Evolutionary conservation across 2,888 invertebrate genomes (phyloP), one percentile per base, ranked within the genome.

Genomic region (Melipona beecheii): DNA sequence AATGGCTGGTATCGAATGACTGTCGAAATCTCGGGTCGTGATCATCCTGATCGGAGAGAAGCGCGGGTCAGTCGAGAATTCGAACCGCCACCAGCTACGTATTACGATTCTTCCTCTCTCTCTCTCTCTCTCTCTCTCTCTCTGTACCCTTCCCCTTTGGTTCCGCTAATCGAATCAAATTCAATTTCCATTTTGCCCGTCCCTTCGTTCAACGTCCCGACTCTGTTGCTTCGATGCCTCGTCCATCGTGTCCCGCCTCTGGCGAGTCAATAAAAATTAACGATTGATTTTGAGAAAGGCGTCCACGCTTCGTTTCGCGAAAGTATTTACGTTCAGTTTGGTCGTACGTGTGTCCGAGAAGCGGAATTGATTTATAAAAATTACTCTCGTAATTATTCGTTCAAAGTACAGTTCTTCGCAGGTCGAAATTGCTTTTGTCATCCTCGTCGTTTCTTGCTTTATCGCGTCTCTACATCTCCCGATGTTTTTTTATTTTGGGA

Each of bases 151-250:
- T 1, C 31, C 19, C 88, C 85, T 87, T 77, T 71, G 74, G 78
- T 88, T 75, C 72, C 75, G 62, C 86, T 92, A 92, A 93, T 92
- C 79, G 87, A 92, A 92, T 92, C 79, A 85, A 92, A 92, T 92
- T 91, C 91, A 93, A 92, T 93, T 91, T 91, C 91, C 91, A 90
- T 89, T 27, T 50, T 24, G 6, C n/a, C 21, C 80, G 86, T 88
- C 85, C 84, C 85, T 77, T 81, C 83, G 83, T 27, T 27, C 27
- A 27, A 27, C 27, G 27, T 27, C 27, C 27, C 64, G 6, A 43
- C 58, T 68, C 65, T 60, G 31, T 64, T 24, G 68, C 58, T 60
- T 50, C 43, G 73, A 68, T 70, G 75, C 54, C 54, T 69, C 27
- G 52, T 43, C 31, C 70, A 60, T 52, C 43, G 49, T 19, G 58